Conservation (phyloP, 64 coral and sea anemone species). For the Platygyra sinensis region DNA sequence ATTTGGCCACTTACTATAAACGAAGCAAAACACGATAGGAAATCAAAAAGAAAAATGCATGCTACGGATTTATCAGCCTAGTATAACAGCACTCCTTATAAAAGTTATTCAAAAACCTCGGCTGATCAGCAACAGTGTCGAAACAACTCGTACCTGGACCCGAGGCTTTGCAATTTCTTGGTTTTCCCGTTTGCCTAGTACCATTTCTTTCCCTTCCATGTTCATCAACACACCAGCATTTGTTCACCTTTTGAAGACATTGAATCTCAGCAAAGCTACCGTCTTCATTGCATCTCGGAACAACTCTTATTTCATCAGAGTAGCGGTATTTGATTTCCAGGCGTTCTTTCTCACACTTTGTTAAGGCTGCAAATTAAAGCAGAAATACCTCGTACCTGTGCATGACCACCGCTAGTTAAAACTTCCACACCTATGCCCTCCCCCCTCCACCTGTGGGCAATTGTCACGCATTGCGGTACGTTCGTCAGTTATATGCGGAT, state of each 20-base stretch:
- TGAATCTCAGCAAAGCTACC: constrained; percentile 51
- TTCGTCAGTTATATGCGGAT: too few relatives aligned
- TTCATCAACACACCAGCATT: constrained; percentile 59
- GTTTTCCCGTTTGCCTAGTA: constrained; percentile 39
- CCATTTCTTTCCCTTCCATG: constrained; percentile 36
- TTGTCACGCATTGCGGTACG: too few relatives aligned
- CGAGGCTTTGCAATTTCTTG: constrained; percentile 17
- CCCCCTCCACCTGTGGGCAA: too few relatives aligned
- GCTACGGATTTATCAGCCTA: too few relatives aligned
- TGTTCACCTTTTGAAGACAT: background rate
- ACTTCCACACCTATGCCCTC: too few relatives aligned
- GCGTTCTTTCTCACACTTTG: constrained; percentile 9
- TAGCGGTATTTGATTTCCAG: background rate
- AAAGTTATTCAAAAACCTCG: too few relatives aligned
- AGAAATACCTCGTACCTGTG: background rate
- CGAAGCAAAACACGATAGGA: too few relatives aligned
- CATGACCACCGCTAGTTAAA: too few relatives aligned
- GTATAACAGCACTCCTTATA: too few relatives aligned
- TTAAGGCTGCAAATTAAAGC: background rate
- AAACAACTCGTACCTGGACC: background rate
- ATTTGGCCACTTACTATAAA: too few relatives aligned
- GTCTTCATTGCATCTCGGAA: constrained; percentile 42
- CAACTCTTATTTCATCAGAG: background rate
- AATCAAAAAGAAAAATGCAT: too few relatives aligned
- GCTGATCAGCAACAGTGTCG: background rate